Evolutionary conservation across 2,113 vertebrate species (phyloP), one percentile per base, ranked within the genome.

Genomic region (Saccopteryx leptura): DNA sequence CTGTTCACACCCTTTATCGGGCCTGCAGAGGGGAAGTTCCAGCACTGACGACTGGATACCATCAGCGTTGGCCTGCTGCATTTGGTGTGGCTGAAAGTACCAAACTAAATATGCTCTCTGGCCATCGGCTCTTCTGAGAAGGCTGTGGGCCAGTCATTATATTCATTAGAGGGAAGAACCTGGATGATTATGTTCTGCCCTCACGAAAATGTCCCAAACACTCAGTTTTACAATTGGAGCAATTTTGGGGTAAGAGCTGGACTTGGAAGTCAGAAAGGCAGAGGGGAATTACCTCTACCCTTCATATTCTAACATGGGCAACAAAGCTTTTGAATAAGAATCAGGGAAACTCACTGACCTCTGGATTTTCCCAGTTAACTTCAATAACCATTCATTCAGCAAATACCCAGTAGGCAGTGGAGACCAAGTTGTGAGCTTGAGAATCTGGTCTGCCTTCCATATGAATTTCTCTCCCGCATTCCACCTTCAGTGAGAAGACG

Each of bases 261-360:
- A 46, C 21, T 48, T 14, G 17, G 61, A n/a, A 31, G 39, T 52
- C 61, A 72, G 68, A 63, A 91, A 82, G 6, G 11, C n/a, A 50
- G 61, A 80, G 19, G 3, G 69, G 63, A 93, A 88, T 33, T 17
- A 60, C 19, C 33, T 56, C n/a, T 28, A 5, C 9, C 63, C 74
- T 65, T 75, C 48, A 33, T 75, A 92, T 66, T 92, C 91, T 74
- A 72, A 68, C n/a, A 91, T 8, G 76, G 21, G 61, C 56, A 90
- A 33, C 79, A 97, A 90, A 93, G 83, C 69, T 65, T 65, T 8
- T 71, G 39, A 91, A 79, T 54, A 69, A 81, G 81, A 71, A 86
- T 65, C 87, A 66, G 83, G 78, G 60, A 96, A 71, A 93, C 4
- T 24, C 46, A 65, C 33, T 81, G 71, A 88, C 56, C 65, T 83